Evolutionary conservation across 2,797 vertebrate species (phyloP).

Genomic region (Pempheris klunzingeri): DNA sequence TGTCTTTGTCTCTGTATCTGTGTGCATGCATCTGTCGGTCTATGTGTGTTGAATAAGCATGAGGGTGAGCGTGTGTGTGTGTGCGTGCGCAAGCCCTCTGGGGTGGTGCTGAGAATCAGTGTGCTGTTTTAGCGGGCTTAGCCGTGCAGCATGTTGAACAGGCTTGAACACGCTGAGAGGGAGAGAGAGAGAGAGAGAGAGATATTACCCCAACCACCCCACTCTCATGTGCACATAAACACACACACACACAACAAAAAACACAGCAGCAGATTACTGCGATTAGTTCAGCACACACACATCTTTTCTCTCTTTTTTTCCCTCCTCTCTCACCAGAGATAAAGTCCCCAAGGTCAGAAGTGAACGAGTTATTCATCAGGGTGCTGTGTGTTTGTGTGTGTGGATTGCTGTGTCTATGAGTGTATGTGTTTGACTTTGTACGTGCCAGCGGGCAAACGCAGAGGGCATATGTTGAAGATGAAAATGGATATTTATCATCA

Average conservation of each 20-base stretch:
- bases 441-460: constrained; percentile 68
- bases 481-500: constrained; percentile 85
- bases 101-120: constrained; percentile 60
- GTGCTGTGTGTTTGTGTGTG: constrained; percentile 38
- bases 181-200: constrained; percentile 51
- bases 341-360: constrained; percentile 81
- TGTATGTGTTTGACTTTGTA: constrained; percentile 64
- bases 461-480: constrained; percentile 82
- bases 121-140: constrained; percentile 64
- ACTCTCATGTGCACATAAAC: constrained; percentile 41
- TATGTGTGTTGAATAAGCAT: constrained; percentile 51
- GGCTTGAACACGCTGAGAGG: constrained; percentile 66
- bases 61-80: constrained; percentile 19
- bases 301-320: constrained; percentile 40
- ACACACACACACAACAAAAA: constrained; percentile 50
- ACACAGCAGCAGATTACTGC: constrained; percentile 68
- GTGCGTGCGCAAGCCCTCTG: constrained; percentile 39
- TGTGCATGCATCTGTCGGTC: constrained; percentile 23
- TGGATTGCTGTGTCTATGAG: constrained; percentile 28
- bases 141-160: constrained; percentile 75
- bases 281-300: constrained; percentile 70
- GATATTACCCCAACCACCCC: constrained; percentile 63
- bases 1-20: constrained; percentile 29
- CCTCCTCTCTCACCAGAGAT: constrained; percentile 60
- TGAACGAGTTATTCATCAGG: constrained; percentile 79